phyloP scores from a whole-genome alignment of 2,888 invertebrate genomes.

The Galerucella pusilla region DNA sequence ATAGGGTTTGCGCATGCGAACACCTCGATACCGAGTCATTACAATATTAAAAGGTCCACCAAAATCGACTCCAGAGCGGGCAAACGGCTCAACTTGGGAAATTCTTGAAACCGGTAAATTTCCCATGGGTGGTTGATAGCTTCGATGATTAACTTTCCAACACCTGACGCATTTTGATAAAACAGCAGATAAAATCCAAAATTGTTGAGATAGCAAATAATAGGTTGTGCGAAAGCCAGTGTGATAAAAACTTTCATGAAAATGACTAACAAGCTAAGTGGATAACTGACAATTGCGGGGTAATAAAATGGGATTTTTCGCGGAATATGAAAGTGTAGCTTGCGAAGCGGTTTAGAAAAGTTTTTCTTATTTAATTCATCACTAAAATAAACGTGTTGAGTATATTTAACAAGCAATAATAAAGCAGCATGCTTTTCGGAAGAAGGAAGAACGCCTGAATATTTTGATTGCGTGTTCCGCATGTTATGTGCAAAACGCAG shows the following conservation, averaged over 20 bases:
- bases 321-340: background rate
- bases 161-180: conserved; percentile 20
- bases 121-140: conserved; percentile 14
- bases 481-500: no score
- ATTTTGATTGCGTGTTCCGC: background rate
- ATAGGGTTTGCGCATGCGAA: background rate
- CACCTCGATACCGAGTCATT: conserved; percentile 17
- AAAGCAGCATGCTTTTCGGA: background rate
- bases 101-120: conserved; percentile 7
- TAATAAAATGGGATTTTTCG: no score
- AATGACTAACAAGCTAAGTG: conserved; percentile 8
- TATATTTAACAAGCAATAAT: background rate
- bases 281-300: conserved; percentile 8
- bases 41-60: conserved; percentile 16
- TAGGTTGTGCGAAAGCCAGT: background rate
- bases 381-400: no score
- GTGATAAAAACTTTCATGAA: conserved; percentile 14
- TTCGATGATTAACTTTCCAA: conserved; percentile 10
- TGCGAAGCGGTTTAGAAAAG: conserved; percentile 17
- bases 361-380: background rate
- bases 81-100: conserved; percentile 15
- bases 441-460: background rate
- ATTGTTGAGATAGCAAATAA: conserved; percentile 17
- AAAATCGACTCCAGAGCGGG: conserved; percentile 9
- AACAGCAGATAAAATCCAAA: conserved; percentile 23